A percentile compares a stretch with the other conserved stretches of the same genome.
phyloP scores from a whole-genome alignment of 2,113 vertebrate genomes.

The Gadus chalcogrammus region DNA sequence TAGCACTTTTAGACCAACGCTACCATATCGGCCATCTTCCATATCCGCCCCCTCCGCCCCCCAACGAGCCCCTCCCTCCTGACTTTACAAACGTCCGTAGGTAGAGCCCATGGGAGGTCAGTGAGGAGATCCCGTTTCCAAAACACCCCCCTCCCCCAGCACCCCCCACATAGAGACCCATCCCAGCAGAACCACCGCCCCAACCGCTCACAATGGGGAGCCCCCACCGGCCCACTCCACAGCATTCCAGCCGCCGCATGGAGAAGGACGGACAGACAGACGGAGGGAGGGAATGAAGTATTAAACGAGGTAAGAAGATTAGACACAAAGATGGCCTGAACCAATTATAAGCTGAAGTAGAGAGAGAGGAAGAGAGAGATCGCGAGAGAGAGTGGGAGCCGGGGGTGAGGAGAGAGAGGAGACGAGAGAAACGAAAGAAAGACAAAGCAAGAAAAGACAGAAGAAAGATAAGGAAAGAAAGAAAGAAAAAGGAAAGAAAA shows the following conservation, averaged over 20 bases:
- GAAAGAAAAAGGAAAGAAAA: too few species aligned
- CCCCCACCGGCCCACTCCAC: constrained; percentile 37
- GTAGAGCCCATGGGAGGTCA: constrained; percentile 54
- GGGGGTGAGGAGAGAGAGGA: too few species aligned
- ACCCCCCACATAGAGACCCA: constrained; percentile 56
- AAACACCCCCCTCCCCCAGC: neutral
- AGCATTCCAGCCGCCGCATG: constrained; percentile 24
- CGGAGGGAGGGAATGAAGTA: too few species aligned
- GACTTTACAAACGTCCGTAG: constrained; percentile 36
- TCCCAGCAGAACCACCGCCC: constrained; percentile 54
- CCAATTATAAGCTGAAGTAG: neutral
- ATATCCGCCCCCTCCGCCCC: neutral
- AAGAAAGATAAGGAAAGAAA: too few species aligned
- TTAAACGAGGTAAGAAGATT: constrained; percentile 19
- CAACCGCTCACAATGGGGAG: constrained; percentile 24
- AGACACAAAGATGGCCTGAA: neutral
- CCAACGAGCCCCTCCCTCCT: constrained; percentile 19
- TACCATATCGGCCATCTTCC: too few species aligned
- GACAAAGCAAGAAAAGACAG: too few species aligned
- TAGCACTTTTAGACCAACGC: too few species aligned
- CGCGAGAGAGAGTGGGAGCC: too few species aligned
- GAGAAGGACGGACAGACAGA: constrained; percentile 23
- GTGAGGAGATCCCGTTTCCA: constrained; percentile 61
- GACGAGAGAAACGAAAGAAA: too few species aligned
- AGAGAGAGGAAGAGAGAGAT: too few species aligned